Conservation (phyloP, 1,140 invertebrate species). For the Armadillidium nasatum region DNA sequence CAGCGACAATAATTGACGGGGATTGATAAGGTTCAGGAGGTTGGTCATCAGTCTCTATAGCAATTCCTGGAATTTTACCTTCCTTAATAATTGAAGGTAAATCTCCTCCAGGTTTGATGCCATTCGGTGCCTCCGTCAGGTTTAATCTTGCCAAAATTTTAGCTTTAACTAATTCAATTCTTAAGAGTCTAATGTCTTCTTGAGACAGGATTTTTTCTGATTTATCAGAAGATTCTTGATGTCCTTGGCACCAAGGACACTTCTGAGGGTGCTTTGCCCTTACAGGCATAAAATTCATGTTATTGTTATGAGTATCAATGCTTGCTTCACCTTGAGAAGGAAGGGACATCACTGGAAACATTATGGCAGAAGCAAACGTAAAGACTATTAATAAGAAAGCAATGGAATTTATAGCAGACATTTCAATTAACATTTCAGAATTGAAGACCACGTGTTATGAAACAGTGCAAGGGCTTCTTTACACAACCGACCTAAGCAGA, state of each 20-base stretch:
- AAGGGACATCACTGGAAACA: no score
- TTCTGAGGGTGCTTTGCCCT: background rate
- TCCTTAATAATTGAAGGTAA: background rate
- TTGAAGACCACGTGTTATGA: no score
- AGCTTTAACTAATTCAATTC: background rate
- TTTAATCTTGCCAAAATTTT: background rate
- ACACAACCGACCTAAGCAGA: no score
- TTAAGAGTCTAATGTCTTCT: background rate
- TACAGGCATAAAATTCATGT: background rate
- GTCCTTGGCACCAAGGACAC: constrained; percentile 3
- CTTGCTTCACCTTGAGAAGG: no score
- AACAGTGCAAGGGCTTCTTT: no score
- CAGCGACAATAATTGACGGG: background rate
- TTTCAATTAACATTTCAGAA: no score
- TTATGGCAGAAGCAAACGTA: no score
- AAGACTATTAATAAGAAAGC: no score
- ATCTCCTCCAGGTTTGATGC: background rate
- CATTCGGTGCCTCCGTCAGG: background rate
- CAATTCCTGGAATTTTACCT: background rate
- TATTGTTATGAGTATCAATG: no score
- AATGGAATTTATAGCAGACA: no score
- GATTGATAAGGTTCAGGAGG: background rate
- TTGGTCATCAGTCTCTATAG: background rate
- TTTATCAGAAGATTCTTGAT: background rate
- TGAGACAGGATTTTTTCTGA: background rate